Percentiles rank a stretch among this genome's conserved stretches.
phyloP scores from a whole-genome alignment of 2,888 invertebrate genomes.

The Agrilus cyanescens region DNA sequence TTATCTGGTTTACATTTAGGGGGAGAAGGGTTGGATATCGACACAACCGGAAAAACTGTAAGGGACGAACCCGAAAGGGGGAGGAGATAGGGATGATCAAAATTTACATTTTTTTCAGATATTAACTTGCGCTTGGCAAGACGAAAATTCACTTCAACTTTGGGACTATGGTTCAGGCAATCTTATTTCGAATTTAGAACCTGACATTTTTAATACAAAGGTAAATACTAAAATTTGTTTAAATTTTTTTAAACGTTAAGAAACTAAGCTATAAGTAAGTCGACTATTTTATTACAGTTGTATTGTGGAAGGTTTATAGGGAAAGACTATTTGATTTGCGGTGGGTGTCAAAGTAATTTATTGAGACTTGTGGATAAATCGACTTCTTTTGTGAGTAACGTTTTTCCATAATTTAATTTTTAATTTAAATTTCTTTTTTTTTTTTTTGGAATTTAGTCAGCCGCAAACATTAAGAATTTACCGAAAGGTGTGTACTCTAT shows the following conservation, averaged over 20 bases:
- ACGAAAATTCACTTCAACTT: conserved; percentile 45
- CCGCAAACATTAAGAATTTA: conserved; percentile 37
- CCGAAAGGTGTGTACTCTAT: conserved; percentile 44
- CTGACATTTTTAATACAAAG: conserved; percentile 33
- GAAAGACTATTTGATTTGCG: conserved; percentile 45
- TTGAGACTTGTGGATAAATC: conserved; percentile 49
- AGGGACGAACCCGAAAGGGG: conserved; percentile 1
- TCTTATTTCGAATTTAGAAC: conserved; percentile 45
- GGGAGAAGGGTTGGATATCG: conserved; percentile 56
- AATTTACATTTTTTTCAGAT: conserved; percentile 35
- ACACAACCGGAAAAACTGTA: conserved; percentile 50
- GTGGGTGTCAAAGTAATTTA: conserved; percentile 48
- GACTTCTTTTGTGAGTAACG: conserved; percentile 40
- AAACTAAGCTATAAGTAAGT: neutral
- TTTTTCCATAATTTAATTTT: conserved; percentile 14
- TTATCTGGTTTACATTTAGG: conserved; percentile 51
- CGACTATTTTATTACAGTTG: conserved; percentile 37
- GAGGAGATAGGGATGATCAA: neutral
- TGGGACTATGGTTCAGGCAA: conserved; percentile 58
- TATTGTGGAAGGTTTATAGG: conserved; percentile 50
- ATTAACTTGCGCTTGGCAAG: conserved; percentile 53
- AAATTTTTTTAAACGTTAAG: neutral
- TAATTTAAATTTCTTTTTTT: no score
- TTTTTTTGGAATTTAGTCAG: conserved; percentile 5
- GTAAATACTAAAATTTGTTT: neutral